A percentile compares a stretch with the other conserved stretches of the same genome.
Conservation (phyloP, 2,888 invertebrate species). For the Aphidius colemani region DNA sequence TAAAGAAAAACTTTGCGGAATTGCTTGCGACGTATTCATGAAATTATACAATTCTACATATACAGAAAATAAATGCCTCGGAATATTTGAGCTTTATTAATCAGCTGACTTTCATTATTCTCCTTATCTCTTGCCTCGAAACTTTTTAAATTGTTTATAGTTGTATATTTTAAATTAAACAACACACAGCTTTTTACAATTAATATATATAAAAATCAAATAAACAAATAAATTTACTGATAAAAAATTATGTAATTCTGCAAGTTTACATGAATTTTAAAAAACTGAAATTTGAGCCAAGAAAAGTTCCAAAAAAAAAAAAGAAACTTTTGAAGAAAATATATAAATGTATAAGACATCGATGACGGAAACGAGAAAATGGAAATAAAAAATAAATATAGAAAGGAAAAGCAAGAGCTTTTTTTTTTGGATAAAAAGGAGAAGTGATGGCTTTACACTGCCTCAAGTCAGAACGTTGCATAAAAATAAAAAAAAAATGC, state of each 20-base stretch:
- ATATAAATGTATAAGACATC: slow-evolving; percentile 17
- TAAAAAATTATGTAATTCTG: too few species aligned
- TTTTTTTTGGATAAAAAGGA: neutral
- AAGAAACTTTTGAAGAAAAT: slow-evolving; percentile 19
- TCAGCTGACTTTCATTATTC: too few species aligned
- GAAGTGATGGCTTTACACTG: slow-evolving; percentile 3
- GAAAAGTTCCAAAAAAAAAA: neutral
- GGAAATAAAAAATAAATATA: slow-evolving; percentile 5
- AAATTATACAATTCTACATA: slow-evolving; percentile 16
- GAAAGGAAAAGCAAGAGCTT: slow-evolving; percentile 3
- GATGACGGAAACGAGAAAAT: slow-evolving; percentile 3
- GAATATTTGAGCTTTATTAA: too few species aligned
- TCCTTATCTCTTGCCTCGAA: too few species aligned
- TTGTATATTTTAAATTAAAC: too few species aligned
- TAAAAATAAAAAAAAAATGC: slow-evolving; percentile 21
- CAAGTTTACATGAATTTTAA: neutral
- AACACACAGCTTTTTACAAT: too few species aligned
- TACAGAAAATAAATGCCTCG: too few species aligned
- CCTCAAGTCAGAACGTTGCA: slow-evolving; percentile 24
- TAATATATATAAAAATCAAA: too few species aligned
- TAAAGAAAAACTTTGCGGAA: slow-evolving; percentile 52
- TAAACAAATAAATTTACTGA: too few species aligned
- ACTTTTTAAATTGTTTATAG: too few species aligned
- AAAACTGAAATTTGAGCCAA: neutral
- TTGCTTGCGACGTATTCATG: slow-evolving; percentile 13